Evolutionary conservation across 2,888 invertebrate species (phyloP), one percentile per base, ranked within the genome.

Genomic region (Buathra laborator): DNA sequence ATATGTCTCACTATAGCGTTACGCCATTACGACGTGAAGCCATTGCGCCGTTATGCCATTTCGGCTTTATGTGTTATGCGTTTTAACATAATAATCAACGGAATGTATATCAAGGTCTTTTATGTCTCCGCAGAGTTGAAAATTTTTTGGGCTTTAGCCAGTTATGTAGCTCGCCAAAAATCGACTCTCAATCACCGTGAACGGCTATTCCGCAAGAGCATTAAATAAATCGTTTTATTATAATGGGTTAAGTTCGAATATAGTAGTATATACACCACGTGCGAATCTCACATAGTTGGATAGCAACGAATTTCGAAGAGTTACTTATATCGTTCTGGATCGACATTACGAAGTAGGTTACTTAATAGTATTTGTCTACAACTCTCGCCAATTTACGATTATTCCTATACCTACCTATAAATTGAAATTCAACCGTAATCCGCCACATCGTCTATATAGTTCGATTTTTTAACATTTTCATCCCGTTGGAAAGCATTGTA

Each of bases 181-280:
- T 66, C 66, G 76, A 24, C 53, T 37, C 66, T 76, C 43, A 53
- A 76, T 76, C 66, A 66, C 43, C 43, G 51, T 43, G 51, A 46
- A 43, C 37, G 51, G 51, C 48, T 19, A 32, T 76, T 66, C 66
- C 5, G 66, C 51, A 43, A 53, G 66, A 51, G 51, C 66, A 66
- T 76, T 53, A 53, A 66, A 76, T 76, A 76, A 66, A 76, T 76
- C 53, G 14, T 76, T 37, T 53, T 66, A 37, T 19, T 19, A 53
- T n/a, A 51, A 29, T 66, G 76, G 19, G 53, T 66, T 16, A 14
- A 64, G 48, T 64, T 46, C 64, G 32, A 37, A 12, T 32, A 62
- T 24, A 62, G 32, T 64, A n/a, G 44, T 74, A 75, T 74, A 75
- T 32, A 10, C 48, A 16, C 14, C 64, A 12, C 48, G 32, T 32